Evolutionary conservation across 2,888 invertebrate species (phyloP).

Genomic region (Brenthis ino): DNA sequence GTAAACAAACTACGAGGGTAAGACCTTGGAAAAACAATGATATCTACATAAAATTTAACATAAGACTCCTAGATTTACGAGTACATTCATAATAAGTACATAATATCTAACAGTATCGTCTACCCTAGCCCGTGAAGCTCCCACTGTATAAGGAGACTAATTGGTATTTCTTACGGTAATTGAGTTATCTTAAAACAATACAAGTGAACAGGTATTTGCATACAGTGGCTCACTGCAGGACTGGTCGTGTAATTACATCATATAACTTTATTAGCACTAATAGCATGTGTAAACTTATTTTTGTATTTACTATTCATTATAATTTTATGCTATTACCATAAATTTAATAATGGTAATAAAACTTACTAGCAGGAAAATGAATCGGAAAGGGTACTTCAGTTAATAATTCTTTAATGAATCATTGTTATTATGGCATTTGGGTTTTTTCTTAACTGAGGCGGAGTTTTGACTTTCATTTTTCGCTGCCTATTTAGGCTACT

Average conservation of each 20-base stretch:
- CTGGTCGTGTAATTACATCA: conserved; percentile 26
- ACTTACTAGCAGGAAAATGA: neutral
- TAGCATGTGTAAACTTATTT: conserved; percentile 4
- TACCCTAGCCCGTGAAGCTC: neutral
- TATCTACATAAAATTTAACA: too few species aligned
- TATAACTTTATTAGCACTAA: conserved; percentile 25
- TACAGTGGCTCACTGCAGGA: conserved; percentile 49
- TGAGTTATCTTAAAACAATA: conserved; percentile 70
- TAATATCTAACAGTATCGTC: neutral
- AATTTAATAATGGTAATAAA: neutral
- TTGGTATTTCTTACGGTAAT: conserved; percentile 72
- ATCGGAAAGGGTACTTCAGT: too few species aligned
- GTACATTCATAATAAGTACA: too few species aligned
- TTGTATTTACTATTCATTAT: conserved; percentile 2
- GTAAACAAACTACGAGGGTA: too few species aligned
- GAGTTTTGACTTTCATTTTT: too few species aligned
- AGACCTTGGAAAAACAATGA: too few species aligned
- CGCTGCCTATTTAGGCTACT: too few species aligned
- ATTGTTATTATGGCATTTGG: too few species aligned
- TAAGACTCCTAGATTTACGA: too few species aligned
- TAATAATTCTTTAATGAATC: too few species aligned
- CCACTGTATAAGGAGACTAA: conserved; percentile 65
- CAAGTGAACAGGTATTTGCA: conserved; percentile 61
- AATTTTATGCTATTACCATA: neutral
- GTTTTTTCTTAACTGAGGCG: too few species aligned